Evolutionary conservation across 1,140 invertebrate species (phyloP).

Genomic region (Drosophila biarmipes): DNA sequence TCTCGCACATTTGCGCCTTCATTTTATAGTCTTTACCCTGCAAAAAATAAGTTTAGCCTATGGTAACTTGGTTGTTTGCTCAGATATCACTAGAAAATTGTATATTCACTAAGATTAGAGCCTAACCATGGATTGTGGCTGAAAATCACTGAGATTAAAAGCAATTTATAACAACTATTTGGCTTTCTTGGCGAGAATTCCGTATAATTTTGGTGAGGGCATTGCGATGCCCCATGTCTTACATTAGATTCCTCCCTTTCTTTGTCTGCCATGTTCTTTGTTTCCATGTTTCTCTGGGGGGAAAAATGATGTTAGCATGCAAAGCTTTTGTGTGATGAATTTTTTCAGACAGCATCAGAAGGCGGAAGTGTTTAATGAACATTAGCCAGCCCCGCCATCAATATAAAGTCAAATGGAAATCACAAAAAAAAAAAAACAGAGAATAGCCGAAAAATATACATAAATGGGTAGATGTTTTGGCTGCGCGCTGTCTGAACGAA

Average conservation of each 20-base stretch:
- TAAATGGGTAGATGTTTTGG: conserved; percentile 3
- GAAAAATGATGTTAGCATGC: conserved; percentile 22
- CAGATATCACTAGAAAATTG: background rate
- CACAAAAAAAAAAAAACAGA: conserved; percentile 13
- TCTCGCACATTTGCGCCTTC: conserved; percentile 1
- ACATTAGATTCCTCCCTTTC: background rate
- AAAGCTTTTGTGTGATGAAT: conserved; percentile 22
- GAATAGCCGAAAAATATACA: background rate
- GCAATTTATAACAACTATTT: background rate
- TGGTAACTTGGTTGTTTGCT: background rate
- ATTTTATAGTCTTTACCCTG: background rate
- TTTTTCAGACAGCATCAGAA: conserved; percentile 30
- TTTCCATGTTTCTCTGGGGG: conserved; percentile 14
- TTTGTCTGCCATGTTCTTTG: conserved; percentile 13
- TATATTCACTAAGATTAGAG: background rate
- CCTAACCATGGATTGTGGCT: background rate
- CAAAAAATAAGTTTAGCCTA: background rate
- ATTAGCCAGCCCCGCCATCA: conserved; percentile 44
- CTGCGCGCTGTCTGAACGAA: conserved; percentile 54
- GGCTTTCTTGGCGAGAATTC: background rate
- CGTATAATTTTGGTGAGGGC: background rate
- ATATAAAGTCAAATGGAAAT: conserved; percentile 32
- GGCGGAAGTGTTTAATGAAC: conserved; percentile 76
- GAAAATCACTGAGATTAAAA: background rate
- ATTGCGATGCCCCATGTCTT: background rate